Evolutionary conservation across 1,140 invertebrate genomes (phyloP), one percentile per base, ranked within the genome.

Genomic region (Acromyrmex echinatior): DNA sequence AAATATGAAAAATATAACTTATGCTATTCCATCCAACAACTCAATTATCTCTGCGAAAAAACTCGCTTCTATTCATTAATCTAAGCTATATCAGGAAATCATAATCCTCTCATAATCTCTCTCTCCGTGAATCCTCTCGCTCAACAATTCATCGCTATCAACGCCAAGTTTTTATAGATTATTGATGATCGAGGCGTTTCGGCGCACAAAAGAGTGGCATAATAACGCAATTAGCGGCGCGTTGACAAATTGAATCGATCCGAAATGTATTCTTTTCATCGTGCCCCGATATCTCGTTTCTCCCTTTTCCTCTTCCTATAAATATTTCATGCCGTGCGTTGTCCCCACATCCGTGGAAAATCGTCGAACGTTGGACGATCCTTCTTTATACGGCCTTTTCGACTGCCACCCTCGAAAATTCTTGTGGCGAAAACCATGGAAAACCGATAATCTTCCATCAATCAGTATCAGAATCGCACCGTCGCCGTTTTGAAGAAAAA

Each of bases 211-310:
- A 53, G 63, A 73, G 85, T 68, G 85, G 92, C 87, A 95, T 95
- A 95, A 95, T 94, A 95, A 94, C 91, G 92, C 95, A 95, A 95
- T 95, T 95, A 95, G 73, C 86, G 92, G 91, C 87, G 86, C 93
- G 93, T 95, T 94, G 94, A 95, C 95, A 95, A 95, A 95, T 95
- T 95, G 94, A 95, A 95, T 95, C 92, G 93, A 94, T 94, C 92
- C 92, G 91, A 56, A 94, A 95, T 95, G 92, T 95, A 95, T 95
- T 95, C 95, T 95, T 95, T 95, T 95, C 92, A 95, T 87, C 56
- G 78, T 28, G 86, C 70, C 74, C 86, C 62, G 68, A 87, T 91
- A 87, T 88, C 90, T 87, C 87, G 86, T n/a, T 86, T 58, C 31
- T 87, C 62, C 35, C 35, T n/a, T 88, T 58, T 80, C 68, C 81